Percentiles rank a stretch among this genome's conserved stretches.
Conservation (phyloP, 2,888 invertebrate species). For the Mythimna loreyi region DNA sequence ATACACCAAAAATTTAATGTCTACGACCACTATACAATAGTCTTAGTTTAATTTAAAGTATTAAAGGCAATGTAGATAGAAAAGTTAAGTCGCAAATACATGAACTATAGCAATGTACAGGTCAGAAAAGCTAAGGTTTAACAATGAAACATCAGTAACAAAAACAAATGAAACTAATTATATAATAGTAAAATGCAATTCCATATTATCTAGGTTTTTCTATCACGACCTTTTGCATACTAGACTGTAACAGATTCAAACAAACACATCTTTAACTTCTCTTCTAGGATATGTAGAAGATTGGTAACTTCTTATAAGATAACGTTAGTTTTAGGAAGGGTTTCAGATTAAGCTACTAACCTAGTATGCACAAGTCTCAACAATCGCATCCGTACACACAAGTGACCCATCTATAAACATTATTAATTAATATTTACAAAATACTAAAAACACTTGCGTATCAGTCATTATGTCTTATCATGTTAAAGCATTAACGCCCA, state of each 20-base stretch:
- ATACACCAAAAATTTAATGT: slow-evolving; percentile 59
- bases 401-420: slow-evolving; percentile 79
- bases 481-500: slow-evolving; percentile 73
- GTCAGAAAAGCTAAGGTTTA: slow-evolving; percentile 69
- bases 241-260: slow-evolving; percentile 31
- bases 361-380: slow-evolving; percentile 62
- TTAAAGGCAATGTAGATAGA: slow-evolving; percentile 84
- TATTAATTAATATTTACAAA: slow-evolving; percentile 87
- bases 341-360: slow-evolving; percentile 31
- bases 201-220: slow-evolving; percentile 75
- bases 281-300: neutral
- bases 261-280: neutral
- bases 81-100: slow-evolving; percentile 79
- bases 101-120: slow-evolving; percentile 77
- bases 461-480: slow-evolving; percentile 83
- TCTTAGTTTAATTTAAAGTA: slow-evolving; percentile 81
- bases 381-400: slow-evolving; percentile 81
- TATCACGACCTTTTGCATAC: slow-evolving; percentile 62
- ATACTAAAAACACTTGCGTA: slow-evolving; percentile 85
- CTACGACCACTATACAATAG: slow-evolving; percentile 72
- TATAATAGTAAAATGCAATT: slow-evolving; percentile 78
- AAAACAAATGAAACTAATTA: slow-evolving; percentile 63
- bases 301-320: slow-evolving; percentile 13
- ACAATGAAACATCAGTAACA: slow-evolving; percentile 65
- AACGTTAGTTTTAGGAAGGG: slow-evolving; percentile 8